These are phyloP conservation scores for Leptinotarsa juncta DNA, from an alignment of 2,888 invertebrate species.

Conservation along the genomic window DNA sequence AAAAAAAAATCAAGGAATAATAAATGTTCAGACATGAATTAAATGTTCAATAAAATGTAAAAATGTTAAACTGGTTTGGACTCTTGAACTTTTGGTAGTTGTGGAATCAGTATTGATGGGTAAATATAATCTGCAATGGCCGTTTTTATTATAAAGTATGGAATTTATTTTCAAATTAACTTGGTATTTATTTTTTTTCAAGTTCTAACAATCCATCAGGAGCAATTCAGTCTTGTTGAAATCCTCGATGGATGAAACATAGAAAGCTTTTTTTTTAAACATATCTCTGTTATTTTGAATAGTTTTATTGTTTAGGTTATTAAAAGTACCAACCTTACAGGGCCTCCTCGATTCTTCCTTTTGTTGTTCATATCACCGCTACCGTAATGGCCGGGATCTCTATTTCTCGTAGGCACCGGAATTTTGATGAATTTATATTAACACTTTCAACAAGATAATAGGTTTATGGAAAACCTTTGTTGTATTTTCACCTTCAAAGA, in stretches of 20 bases:
- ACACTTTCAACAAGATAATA: slow-evolving; percentile 53
- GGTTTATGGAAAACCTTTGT: slow-evolving; percentile 56
- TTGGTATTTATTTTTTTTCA: background rate
- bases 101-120: background rate
- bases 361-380: slow-evolving; percentile 81
- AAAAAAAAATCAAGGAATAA: too few species aligned
- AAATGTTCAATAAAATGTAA: background rate
- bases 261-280: too few species aligned
- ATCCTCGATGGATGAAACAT: too few species aligned
- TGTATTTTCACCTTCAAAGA: slow-evolving; percentile 50
- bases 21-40: background rate
- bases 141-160: too few species aligned
- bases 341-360: slow-evolving; percentile 85
- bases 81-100: background rate
- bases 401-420: slow-evolving; percentile 87
- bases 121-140: background rate
- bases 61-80: background rate
- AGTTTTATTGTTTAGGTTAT: slow-evolving; percentile 39
- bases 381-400: slow-evolving; percentile 83
- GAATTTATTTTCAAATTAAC: background rate
- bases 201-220: too few species aligned
- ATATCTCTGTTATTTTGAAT: background rate
- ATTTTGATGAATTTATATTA: slow-evolving; percentile 72
- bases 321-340: slow-evolving; percentile 73
- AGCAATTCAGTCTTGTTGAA: too few species aligned